Conservation (phyloP, 1,140 invertebrate genomes). For the Drosophila truncata region DNA sequence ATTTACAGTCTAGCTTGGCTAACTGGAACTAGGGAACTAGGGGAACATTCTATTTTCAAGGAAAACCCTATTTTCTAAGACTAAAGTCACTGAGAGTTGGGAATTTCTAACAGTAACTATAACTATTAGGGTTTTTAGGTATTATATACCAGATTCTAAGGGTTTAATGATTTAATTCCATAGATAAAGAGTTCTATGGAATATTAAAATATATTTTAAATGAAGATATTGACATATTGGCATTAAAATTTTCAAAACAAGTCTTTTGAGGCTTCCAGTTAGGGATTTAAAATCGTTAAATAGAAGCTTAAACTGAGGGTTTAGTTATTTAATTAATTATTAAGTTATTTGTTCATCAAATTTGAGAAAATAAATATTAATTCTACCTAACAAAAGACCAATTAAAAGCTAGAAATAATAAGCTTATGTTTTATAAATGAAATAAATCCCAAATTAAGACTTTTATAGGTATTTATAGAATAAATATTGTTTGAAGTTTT, state of each 20-base stretch:
- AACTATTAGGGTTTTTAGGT: neutral
- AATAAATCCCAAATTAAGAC: neutral
- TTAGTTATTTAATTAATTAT: neutral
- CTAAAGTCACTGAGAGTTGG: neutral
- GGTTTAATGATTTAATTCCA: neutral
- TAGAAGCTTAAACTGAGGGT: neutral
- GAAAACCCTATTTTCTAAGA: neutral
- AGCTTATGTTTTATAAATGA: neutral
- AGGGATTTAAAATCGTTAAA: neutral
- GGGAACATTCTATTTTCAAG: neutral
- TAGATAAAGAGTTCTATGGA: too few relatives aligned
- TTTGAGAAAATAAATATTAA: neutral
- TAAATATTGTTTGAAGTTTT: neutral
- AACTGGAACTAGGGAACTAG: neutral
- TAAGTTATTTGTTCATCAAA: neutral
- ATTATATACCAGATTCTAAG: neutral
- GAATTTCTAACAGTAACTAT: neutral
- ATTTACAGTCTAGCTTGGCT: constrained; percentile 35
- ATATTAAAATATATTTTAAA: neutral
- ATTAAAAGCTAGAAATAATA: neutral
- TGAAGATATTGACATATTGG: neutral
- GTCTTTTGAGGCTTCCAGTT: neutral
- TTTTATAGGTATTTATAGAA: neutral
- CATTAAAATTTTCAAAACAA: too few relatives aligned
- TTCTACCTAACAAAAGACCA: neutral